A percentile compares a stretch with the other conserved stretches of the same genome.
These are phyloP conservation scores for Zosterops borbonicus DNA, from an alignment of 2,113 vertebrate genomes.

Conservation along the genomic window DNA sequence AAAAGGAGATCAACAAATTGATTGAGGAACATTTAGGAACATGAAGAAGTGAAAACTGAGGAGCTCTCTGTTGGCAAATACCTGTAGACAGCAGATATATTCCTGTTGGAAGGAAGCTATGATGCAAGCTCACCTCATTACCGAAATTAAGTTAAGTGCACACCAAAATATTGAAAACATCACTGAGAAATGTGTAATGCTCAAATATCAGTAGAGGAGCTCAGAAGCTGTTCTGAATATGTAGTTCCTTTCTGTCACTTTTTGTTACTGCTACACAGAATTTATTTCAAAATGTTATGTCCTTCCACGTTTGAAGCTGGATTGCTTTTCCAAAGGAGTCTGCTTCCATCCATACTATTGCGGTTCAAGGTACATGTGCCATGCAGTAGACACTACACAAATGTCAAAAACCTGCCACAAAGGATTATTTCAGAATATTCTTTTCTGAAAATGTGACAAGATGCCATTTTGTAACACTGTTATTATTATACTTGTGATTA, in stretches of 20 bases:
- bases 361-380: background rate
- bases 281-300: slow-evolving; percentile 32
- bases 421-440: slow-evolving; percentile 9
- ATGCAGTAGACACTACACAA: slow-evolving; percentile 23
- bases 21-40: background rate
- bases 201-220: background rate
- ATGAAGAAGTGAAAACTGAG: background rate
- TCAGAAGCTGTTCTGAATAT: background rate
- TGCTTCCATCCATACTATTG: background rate
- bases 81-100: background rate
- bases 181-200: background rate
- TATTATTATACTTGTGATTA: background rate
- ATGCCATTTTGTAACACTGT: background rate
- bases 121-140: background rate
- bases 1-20: background rate
- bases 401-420: slow-evolving; percentile 52
- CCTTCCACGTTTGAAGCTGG: slow-evolving; percentile 22
- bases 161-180: background rate
- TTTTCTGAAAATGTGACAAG: slow-evolving; percentile 35
- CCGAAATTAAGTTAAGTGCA: background rate
- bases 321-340: slow-evolving; percentile 3
- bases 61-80: background rate
- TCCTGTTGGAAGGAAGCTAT: background rate
- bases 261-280: slow-evolving; percentile 14
- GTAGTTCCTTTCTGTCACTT: background rate